Base-by-base conservation (phyloP, 2,888 invertebrate species). In the Congeria kusceri region DNA sequence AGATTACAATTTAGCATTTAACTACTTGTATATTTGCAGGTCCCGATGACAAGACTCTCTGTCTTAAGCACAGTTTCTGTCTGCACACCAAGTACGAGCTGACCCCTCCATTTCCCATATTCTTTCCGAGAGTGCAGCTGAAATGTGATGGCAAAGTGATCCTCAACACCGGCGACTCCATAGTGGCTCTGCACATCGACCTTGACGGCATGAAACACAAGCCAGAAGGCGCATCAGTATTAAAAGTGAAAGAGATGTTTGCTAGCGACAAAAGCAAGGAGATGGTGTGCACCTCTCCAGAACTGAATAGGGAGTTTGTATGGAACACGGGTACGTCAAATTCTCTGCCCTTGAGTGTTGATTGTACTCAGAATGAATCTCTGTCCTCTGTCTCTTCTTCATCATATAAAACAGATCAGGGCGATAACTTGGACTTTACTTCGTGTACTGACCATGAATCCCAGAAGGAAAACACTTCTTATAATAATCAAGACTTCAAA, bases 41-140 rank as follows among this genome's bases (percentile, higher is more conserved):
- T 27, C 71, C 79, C 23, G 83, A 77, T 44, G 85, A 84, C 49
- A 79, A 64, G 29, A 63, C 80, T 15, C 44, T 83, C 23, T 98
- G 98, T 92, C 94, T 97, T 73, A 96, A 96, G 91, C 98, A 98
- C 93, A 97, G 98, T 91, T 96, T 98, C 87, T 97, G 98, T 61
- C 96, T 98, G 84, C 98, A 98, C 94, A 97, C 97, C 86, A 97
- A 97, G 92, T 97, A 98, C 93, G 97, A 97, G 91, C 96, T 97
- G 87, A 96, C 97, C n/a, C 92, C 92, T 61, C 93, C 93, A n/a
- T 93, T 92, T 78, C 93, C 93, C 11, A 86, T 90, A 66, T 91
- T 92, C 75, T 84, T 85, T 61, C 91, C 92, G 29, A 65, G 89
- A 46, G 86, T 89, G 29, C 94, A 94, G 75, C 92, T 95, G 83